phyloP scores from a whole-genome alignment of 2,797 vertebrate genomes.

The Myotis myotis region DNA sequence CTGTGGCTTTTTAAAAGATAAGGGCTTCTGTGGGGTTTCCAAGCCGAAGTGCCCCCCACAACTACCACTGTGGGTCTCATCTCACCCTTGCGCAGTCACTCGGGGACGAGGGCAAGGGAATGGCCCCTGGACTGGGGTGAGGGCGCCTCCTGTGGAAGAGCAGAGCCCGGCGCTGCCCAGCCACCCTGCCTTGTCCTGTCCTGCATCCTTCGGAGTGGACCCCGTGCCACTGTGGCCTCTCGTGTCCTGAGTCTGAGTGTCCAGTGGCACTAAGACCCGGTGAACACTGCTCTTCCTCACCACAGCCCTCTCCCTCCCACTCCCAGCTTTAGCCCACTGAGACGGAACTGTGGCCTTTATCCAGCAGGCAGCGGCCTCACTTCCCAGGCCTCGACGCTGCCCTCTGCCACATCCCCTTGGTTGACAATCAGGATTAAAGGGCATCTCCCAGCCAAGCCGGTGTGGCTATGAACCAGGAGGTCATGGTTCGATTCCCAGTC shows the following conservation, averaged over 20 bases:
- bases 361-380: not conserved
- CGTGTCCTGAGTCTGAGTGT: no score
- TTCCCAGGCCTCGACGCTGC: fast-evolving
- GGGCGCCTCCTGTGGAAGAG: not conserved
- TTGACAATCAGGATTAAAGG: not conserved
- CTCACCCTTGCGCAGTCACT: not conserved
- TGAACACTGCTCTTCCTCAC: not conserved
- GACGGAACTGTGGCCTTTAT: fast-evolving
- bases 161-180: fast-evolving
- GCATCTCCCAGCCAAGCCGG: no score
- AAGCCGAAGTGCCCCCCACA: not conserved
- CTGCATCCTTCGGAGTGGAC: not conserved
- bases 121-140: not conserved
- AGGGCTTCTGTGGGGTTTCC: not conserved
- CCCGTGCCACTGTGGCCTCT: fast-evolving
- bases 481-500: no score
- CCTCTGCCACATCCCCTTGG: not conserved
- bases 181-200: not conserved
- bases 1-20: not conserved
- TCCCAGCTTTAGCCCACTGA: not conserved
- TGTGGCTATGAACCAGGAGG: no score
- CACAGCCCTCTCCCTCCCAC: not conserved
- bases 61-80: fast-evolving
- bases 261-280: not conserved
- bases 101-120: not conserved